Conservation (phyloP, 92 coral and sea anemone genomes). For the Diadumene lineata region DNA sequence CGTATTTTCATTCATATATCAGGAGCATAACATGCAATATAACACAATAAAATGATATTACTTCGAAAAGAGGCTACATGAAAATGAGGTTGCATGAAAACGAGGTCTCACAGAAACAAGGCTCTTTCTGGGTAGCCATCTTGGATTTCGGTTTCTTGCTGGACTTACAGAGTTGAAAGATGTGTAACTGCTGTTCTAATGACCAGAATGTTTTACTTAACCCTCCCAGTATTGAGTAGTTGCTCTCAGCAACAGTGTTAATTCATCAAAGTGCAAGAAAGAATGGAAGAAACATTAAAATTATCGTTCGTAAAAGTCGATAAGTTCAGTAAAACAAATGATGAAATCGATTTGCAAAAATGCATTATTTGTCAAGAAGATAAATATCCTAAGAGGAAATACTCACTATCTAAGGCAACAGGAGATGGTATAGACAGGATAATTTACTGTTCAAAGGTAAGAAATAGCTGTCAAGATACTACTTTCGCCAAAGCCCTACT, state of each 20-base stretch:
- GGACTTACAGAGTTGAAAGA: neutral
- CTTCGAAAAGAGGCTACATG: too few relatives aligned
- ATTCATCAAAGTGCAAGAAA: too few relatives aligned
- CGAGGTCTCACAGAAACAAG: too few relatives aligned
- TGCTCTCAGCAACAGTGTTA: too few relatives aligned
- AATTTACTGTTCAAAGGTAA: conserved; percentile 58
- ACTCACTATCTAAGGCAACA: conserved; percentile 58
- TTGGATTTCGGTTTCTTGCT: neutral
- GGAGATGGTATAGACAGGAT: conserved; percentile 41
- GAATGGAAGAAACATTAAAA: conserved; percentile 20
- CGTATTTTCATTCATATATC: too few relatives aligned
- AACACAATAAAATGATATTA: too few relatives aligned
- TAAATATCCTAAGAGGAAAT: conserved; percentile 59
- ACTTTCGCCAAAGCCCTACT: conserved; percentile 20
- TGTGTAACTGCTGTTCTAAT: neutral
- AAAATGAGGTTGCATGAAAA: too few relatives aligned
- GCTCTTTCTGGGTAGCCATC: neutral
- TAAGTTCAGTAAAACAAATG: too few relatives aligned
- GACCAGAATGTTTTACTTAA: neutral
- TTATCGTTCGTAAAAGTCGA: neutral
- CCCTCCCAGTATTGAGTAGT: neutral
- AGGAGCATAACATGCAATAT: too few relatives aligned
- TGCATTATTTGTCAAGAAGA: conserved; percentile 52
- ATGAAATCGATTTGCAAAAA: conserved; percentile 20
- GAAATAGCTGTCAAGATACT: conserved; percentile 40